A percentile compares a stretch with the other conserved stretches of the same genome.
These are phyloP conservation scores for Bibio marci DNA, from an alignment of 2,888 invertebrate species.

Conservation along the genomic window DNA sequence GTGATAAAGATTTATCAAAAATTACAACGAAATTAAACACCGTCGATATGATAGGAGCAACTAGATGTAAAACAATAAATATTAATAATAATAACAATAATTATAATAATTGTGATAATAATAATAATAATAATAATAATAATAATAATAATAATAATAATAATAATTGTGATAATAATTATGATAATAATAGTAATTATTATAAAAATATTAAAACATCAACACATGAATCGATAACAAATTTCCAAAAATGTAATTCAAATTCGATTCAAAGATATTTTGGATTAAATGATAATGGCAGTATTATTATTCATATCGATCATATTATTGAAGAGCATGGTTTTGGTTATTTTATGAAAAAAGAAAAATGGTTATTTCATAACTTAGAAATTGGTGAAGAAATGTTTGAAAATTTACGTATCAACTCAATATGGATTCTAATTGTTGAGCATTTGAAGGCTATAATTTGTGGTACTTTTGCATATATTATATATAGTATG, in stretches of 20 bases:
- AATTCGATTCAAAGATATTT: constrained; percentile 18
- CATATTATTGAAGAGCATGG: constrained; percentile 24
- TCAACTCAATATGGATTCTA: too few relatives aligned
- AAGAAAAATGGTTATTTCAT: constrained; percentile 6
- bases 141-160: constrained; percentile 7
- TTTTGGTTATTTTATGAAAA: constrained; percentile 13
- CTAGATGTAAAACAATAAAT: too few relatives aligned
- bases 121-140: constrained; percentile 1
- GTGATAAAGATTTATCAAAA: too few relatives aligned
- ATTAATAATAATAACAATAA: too few relatives aligned
- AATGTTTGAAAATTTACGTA: constrained; percentile 16
- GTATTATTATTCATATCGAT: constrained; percentile 15
- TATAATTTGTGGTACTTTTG: too few relatives aligned
- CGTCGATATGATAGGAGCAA: too few relatives aligned
- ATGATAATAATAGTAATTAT: background rate
- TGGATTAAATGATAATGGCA: constrained; percentile 26
- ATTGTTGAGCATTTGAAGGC: too few relatives aligned
- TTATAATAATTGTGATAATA: too few relatives aligned
- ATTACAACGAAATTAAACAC: too few relatives aligned
- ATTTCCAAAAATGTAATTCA: background rate
- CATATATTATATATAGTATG: too few relatives aligned
- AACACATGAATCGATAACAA: background rate
- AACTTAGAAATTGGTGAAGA: constrained; percentile 12
- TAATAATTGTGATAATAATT: background rate
- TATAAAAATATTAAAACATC: background rate